Evolutionary conservation across 2,888 invertebrate genomes (phyloP), one percentile per base, ranked within the genome.

Genomic region (Amorpha juglandis): DNA sequence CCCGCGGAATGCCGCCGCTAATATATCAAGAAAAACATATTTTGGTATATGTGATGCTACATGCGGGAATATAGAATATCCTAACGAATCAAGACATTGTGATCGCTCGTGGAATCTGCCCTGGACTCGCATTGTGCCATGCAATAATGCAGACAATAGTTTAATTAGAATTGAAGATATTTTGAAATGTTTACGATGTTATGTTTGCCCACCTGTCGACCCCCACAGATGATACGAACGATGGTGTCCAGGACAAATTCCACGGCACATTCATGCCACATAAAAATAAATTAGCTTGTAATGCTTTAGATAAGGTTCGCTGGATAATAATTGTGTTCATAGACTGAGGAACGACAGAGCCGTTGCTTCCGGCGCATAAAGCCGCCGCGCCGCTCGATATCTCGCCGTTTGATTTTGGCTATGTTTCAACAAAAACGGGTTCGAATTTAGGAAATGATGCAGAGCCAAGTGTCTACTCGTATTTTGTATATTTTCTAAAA

Each of bases 21-120:
- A 79, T 91, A 92, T 92, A 92, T 92, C 92, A 92, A 92, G 92
- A 92, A 91, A 91, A 91, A 92, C 92, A 92, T 92, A 92, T 92
- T 92, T 92, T 92, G 91, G 87, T 92, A 93, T 92, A 92, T 93
- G 92, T 91, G 90, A 87, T 88, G 90, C 84, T 89, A 86, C 88
- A 88, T 84, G 87, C 90, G 83, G 88, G 86, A 86, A 79, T 79
- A 83, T 84, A 74, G 80, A 82, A 78, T 88, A 85, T 85, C 88
- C 84, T 88, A 87, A 84, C 77, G 80, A 84, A 82, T 81, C 77
- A 81, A 85, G 78, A 84, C 82, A 81, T 82, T 84, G 83, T 86
- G 84, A 86, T 85, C 78, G 78, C 80, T 78, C 76, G 81, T 87
- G 89, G 91, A 87, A 87, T 88, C 87, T 87, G 83, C 75, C 83